Evolutionary conservation across 2,888 invertebrate genomes (phyloP).

Genomic region (Acanthosepion esculentum): DNA sequence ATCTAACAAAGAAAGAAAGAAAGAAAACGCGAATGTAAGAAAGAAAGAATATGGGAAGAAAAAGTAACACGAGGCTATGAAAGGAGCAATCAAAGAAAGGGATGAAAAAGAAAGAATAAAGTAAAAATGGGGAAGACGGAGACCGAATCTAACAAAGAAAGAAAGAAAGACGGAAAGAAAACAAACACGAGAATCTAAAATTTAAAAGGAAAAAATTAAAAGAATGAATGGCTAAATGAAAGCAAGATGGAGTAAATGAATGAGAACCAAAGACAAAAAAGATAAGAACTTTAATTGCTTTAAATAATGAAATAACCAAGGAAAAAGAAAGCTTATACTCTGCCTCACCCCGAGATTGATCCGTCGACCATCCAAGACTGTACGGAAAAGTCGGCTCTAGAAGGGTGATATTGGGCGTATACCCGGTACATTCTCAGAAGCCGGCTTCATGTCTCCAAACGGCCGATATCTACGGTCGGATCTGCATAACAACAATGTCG

Average conservation of each 20-base stretch:
- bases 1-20: background rate
- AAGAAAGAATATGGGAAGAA: background rate
- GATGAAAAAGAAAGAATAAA: no score
- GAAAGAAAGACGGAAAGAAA: no score
- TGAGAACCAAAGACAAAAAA: background rate
- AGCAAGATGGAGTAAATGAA: background rate
- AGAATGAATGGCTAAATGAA: no score
- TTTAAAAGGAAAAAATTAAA: no score
- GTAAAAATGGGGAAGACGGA: no score
- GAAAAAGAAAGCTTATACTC: no score
- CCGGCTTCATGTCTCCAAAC: background rate
- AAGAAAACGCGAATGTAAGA: background rate
- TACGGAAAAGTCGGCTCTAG: background rate
- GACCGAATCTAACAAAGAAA: no score
- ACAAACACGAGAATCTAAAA: background rate
- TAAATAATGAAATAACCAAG: no score
- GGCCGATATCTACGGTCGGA: background rate
- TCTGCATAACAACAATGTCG: constrained; percentile 21
- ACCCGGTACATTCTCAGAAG: background rate
- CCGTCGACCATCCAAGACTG: background rate
- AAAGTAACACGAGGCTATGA: background rate
- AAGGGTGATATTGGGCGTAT: background rate
- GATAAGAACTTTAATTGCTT: background rate
- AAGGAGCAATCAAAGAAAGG: background rate
- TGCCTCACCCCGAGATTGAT: background rate